A percentile compares a stretch with the other conserved stretches of the same genome.
Evolutionary conservation across 2,113 vertebrate species (phyloP).

Genomic region (Grantiella picta): DNA sequence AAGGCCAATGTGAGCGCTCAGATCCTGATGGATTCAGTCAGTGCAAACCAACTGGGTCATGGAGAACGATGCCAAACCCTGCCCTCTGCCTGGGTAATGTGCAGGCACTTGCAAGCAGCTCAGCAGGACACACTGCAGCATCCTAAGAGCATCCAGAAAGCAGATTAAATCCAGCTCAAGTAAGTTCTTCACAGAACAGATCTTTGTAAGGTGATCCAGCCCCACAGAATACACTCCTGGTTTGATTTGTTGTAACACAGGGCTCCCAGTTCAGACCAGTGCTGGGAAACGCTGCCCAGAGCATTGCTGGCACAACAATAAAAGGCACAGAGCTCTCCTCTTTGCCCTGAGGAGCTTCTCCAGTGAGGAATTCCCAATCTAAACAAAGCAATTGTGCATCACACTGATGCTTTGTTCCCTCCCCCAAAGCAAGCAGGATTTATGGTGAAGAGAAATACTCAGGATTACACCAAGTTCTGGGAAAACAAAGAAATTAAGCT

Average conservation of each 20-base stretch:
- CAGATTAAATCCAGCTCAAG: neutral
- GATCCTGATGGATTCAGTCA: neutral
- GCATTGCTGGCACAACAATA: neutral
- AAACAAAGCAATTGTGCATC: constrained; percentile 8
- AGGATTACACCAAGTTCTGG: neutral
- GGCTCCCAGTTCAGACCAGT: neutral
- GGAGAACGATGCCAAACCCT: neutral
- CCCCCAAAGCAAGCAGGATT: neutral
- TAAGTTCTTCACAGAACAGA: neutral
- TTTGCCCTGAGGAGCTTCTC: neutral
- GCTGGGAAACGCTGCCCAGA: neutral
- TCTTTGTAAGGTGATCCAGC: neutral
- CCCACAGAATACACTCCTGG: neutral
- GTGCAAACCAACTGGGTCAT: neutral
- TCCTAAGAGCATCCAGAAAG: neutral
- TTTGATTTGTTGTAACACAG: neutral
- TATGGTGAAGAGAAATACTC: neutral
- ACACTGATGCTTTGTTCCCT: neutral
- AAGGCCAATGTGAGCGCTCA: neutral
- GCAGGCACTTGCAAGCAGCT: neutral
- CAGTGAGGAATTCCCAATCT: neutral
- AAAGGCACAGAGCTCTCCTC: neutral
- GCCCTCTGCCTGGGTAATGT: neutral
- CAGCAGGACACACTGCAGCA: neutral
- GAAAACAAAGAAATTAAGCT: constrained; percentile 15